These are phyloP conservation scores for Mormyrops boulengeri DNA, from an alignment of 2,797 vertebrate genomes.

Conservation along the genomic window DNA sequence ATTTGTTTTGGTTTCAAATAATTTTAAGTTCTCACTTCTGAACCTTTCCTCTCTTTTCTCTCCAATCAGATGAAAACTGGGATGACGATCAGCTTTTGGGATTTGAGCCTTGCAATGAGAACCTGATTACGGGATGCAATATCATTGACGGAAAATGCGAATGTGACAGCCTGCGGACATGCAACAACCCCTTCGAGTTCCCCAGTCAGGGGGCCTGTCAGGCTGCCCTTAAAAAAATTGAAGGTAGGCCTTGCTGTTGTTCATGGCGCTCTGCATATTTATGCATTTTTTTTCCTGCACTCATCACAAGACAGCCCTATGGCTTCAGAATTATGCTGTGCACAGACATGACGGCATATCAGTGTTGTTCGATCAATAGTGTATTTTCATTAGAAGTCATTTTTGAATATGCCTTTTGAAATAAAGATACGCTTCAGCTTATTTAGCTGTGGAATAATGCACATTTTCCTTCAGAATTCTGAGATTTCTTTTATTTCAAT, in stretches of 20 bases:
- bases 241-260: constrained; percentile 64
- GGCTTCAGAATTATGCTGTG: neutral
- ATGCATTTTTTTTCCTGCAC: neutral
- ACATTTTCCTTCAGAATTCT: neutral
- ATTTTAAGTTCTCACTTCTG: neutral
- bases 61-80: constrained; percentile 80
- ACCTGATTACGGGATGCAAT: constrained; percentile 84
- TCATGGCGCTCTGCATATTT: neutral
- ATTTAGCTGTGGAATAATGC: neutral
- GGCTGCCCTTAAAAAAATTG: constrained; percentile 75
- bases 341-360: neutral
- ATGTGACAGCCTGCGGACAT: constrained; percentile 78
- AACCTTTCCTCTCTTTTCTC: neutral
- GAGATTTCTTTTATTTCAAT: neutral
- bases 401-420: neutral
- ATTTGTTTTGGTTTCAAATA: neutral
- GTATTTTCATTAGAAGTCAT: neutral
- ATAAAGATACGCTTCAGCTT: neutral
- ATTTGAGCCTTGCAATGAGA: constrained; percentile 85
- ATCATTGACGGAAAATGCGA: constrained; percentile 82
- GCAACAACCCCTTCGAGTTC: constrained; percentile 83
- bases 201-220: constrained; percentile 69
- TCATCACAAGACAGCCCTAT: neutral
- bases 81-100: constrained; percentile 82
- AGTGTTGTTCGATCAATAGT: neutral